Percentiles rank a stretch among this genome's conserved stretches.
Evolutionary conservation across 2,797 vertebrate species (phyloP).

Genomic region (Myotis daubentonii): DNA sequence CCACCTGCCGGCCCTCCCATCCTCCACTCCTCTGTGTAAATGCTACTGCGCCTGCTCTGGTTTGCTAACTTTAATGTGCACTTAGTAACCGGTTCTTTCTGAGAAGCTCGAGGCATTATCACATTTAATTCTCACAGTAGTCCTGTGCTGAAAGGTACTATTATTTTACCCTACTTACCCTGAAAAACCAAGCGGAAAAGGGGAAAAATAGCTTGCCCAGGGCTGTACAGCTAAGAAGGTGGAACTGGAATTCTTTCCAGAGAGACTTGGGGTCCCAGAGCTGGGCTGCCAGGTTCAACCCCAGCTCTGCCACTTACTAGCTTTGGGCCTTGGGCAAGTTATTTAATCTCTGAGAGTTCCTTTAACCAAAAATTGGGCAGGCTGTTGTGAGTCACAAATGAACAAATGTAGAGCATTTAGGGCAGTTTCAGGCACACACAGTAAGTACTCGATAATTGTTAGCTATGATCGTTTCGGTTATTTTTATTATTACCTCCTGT

Average conservation of each 20-base stretch:
- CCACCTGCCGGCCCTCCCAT: neutral
- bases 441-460: neutral
- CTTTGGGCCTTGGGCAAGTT: neutral
- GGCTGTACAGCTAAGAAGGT: neutral
- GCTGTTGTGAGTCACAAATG: neutral
- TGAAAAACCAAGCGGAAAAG: neutral
- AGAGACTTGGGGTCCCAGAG: neutral
- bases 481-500: neutral
- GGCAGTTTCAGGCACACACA: neutral
- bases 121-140: slow-evolving; percentile 20
- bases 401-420: neutral
- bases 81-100: neutral
- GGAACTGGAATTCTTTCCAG: neutral
- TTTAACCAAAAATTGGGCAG: neutral
- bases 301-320: neutral
- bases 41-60: neutral
- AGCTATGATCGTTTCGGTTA: neutral
- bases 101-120: neutral
- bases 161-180: neutral
- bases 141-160: neutral
- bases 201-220: neutral
- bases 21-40: neutral
- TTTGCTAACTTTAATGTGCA: neutral
- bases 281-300: neutral
- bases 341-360: neutral